A percentile compares a stretch with the other conserved stretches of the same genome.
phyloP scores from a whole-genome alignment of 2,113 vertebrate genomes.

The Petrocephalus microphthalmus region DNA sequence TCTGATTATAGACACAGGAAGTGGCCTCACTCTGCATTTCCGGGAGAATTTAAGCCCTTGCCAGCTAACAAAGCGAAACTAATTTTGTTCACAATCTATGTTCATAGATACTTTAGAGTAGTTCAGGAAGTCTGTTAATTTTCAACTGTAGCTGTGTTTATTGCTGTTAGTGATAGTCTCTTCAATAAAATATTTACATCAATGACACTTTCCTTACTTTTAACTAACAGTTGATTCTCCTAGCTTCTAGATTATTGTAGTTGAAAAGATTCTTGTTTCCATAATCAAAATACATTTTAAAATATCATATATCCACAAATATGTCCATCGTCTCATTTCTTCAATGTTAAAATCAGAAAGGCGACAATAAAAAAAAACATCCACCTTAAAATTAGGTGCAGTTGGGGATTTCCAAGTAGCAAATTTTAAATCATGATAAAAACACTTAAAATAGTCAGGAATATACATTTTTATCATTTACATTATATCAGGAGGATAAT shows the following conservation, averaged over 20 bases:
- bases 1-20: constrained; percentile 51
- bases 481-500: not conserved
- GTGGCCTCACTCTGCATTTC: constrained; percentile 48
- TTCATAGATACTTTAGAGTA: not conserved
- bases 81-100: not conserved
- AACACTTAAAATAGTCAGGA: not conserved
- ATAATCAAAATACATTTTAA: not conserved
- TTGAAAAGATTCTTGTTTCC: not conserved
- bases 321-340: not conserved
- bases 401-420: not conserved
- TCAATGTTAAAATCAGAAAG: not conserved
- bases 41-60: constrained; percentile 33
- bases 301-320: not conserved
- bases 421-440: not conserved
- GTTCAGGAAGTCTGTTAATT: not conserved
- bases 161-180: not conserved
- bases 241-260: not conserved
- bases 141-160: not conserved
- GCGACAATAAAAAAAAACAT: not conserved
- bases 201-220: not conserved
- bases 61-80: not conserved
- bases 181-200: not conserved
- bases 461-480: not conserved
- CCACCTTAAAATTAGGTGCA: not conserved
- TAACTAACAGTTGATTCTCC: not conserved